phyloP scores from a whole-genome alignment of 2,888 invertebrate species.

The Diabrotica balteata region DNA sequence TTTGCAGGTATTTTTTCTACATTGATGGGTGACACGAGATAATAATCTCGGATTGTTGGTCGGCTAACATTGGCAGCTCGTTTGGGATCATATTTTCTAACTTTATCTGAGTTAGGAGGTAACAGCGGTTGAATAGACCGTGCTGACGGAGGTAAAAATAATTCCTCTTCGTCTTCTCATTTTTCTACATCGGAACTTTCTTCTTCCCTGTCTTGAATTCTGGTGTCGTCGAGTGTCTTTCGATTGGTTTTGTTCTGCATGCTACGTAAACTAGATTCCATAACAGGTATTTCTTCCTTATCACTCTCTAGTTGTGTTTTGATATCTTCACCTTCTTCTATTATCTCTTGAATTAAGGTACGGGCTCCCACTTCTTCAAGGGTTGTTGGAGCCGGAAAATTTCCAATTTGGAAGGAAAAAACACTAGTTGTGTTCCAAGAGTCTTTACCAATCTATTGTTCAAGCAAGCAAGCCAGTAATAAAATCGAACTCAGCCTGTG shows the following conservation, averaged over 20 bases:
- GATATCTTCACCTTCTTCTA: constrained; percentile 81
- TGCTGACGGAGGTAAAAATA: constrained; percentile 54
- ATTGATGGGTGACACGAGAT: constrained; percentile 96
- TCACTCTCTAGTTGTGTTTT: constrained; percentile 92
- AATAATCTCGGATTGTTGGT: constrained; percentile 79
- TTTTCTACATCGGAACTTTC: constrained; percentile 83
- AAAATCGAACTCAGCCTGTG: too few relatives aligned
- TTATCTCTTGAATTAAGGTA: constrained; percentile 85
- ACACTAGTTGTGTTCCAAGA: too few relatives aligned
- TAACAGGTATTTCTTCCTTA: constrained; percentile 60
- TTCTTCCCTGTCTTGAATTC: constrained; percentile 93
- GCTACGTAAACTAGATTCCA: constrained; percentile 66
- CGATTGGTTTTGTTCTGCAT: constrained; percentile 71
- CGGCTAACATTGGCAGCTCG: constrained; percentile 69
- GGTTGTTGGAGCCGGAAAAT: constrained; percentile 96
- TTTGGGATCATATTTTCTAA: constrained; percentile 98
- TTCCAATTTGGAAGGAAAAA: constrained; percentile 84
- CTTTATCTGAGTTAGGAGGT: constrained; percentile 90
- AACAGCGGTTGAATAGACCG: constrained; percentile 67
- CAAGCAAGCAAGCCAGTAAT: too few relatives aligned
- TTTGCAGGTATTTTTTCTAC: constrained; percentile 96
- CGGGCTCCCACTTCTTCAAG: constrained; percentile 96
- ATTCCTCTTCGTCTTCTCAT: constrained; percentile 53
- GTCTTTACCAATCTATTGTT: too few relatives aligned
- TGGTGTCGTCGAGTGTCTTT: constrained; percentile 63